Percentiles rank a stretch among this genome's conserved stretches.
These are phyloP conservation scores for Cettia cetti DNA, from an alignment of 2,113 vertebrate genomes.

Conservation along the genomic window DNA sequence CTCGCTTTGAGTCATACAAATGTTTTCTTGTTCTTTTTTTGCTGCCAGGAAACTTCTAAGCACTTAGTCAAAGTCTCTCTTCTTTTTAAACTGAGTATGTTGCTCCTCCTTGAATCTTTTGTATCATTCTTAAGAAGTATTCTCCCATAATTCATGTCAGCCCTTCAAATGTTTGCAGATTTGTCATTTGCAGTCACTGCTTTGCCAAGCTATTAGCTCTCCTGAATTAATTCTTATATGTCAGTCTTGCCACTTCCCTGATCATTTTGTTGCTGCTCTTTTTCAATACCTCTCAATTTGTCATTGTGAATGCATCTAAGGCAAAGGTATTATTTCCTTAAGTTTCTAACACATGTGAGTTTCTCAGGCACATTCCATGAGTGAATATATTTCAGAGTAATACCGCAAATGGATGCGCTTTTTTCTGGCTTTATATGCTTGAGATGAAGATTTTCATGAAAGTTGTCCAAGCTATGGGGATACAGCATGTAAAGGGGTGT, in stretches of 20 bases:
- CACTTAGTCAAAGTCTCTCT: not conserved
- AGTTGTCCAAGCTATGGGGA: not conserved
- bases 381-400: not conserved
- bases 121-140: not conserved
- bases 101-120: slow-evolving; percentile 22
- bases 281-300: not conserved
- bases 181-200: slow-evolving; percentile 5
- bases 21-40: slow-evolving; percentile 3
- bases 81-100: not conserved
- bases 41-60: not conserved
- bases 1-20: not conserved
- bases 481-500: not conserved
- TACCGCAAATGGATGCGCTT: not conserved
- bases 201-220: slow-evolving; percentile 31
- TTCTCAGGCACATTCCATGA: not conserved
- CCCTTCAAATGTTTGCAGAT: slow-evolving; percentile 48
- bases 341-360: not conserved
- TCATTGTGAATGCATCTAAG: not conserved
- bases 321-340: not conserved
- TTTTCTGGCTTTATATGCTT: not conserved
- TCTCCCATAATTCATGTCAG: slow-evolving; percentile 31
- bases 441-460: not conserved
- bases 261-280: not conserved
- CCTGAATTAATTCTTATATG: slow-evolving; percentile 6
- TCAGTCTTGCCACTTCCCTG: not conserved